Conservation (phyloP, 2,113 vertebrate species). For the Myotis brandtii region DNA sequence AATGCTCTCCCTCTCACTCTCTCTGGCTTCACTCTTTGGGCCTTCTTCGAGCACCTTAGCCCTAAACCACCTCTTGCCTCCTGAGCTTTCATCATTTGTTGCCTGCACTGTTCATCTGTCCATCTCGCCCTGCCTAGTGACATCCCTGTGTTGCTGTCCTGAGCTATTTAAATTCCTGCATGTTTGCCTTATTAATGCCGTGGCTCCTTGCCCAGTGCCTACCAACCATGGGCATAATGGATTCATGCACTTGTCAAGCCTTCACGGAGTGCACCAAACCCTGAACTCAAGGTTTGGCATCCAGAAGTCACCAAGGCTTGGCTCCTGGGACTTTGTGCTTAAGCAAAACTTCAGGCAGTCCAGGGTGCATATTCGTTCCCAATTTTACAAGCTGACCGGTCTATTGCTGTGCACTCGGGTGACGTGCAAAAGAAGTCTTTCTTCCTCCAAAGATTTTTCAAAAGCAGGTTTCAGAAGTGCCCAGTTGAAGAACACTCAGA, state of each 20-base stretch:
- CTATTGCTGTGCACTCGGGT: background rate
- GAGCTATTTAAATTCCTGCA: slow-evolving; percentile 61
- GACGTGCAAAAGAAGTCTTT: slow-evolving; percentile 55
- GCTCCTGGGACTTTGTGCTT: background rate
- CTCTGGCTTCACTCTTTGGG: background rate
- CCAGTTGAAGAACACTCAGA: slow-evolving; percentile 72
- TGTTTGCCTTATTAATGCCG: slow-evolving; percentile 60
- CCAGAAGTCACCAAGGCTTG: background rate
- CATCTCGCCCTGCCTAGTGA: background rate
- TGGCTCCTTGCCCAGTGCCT: slow-evolving; percentile 64
- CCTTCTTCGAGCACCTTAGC: background rate
- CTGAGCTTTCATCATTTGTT: background rate
- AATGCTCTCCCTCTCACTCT: background rate
- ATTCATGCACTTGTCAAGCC: slow-evolving; percentile 66
- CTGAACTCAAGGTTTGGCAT: background rate
- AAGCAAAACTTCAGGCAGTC: background rate
- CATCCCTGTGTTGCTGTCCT: slow-evolving; percentile 39
- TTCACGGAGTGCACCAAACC: background rate
- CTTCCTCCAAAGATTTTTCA: slow-evolving; percentile 46
- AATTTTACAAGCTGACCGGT: background rate
- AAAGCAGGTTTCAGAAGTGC: slow-evolving; percentile 55
- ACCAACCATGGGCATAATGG: slow-evolving; percentile 62
- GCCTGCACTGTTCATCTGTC: slow-evolving; percentile 41
- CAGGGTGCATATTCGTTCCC: background rate
- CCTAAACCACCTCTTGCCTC: background rate